A percentile compares a stretch with the other conserved stretches of the same genome.
These are phyloP conservation scores for Asteroscopus sphinx DNA, from an alignment of 2,888 invertebrate genomes.

Conservation along the genomic window DNA sequence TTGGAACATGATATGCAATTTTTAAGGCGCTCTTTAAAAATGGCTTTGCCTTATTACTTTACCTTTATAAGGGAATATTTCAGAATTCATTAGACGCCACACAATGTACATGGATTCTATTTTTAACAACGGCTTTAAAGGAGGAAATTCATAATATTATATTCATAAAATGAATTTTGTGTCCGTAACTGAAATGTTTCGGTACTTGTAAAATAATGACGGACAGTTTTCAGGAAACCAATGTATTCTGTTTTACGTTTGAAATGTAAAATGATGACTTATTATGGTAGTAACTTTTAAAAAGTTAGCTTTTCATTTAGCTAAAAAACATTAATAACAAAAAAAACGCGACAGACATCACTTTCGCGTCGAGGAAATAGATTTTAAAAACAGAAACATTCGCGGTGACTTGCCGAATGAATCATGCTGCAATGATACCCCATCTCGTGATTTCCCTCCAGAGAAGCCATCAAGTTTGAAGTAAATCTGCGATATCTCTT, in stretches of 20 bases:
- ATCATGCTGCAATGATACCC: conserved; percentile 77
- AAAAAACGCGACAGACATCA: not conserved
- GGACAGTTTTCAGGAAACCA: too few species aligned
- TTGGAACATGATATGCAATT: conserved; percentile 59
- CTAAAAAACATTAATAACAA: too few species aligned
- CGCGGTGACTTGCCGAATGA: conserved; percentile 70
- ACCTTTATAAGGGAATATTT: conserved; percentile 17
- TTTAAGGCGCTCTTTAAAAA: conserved; percentile 30
- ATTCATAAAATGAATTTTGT: too few species aligned
- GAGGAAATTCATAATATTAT: too few species aligned
- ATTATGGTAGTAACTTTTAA: too few species aligned
- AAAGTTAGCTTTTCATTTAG: too few species aligned
- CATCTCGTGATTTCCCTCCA: conserved; percentile 84
- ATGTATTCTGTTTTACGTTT: too few species aligned
- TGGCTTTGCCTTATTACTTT: conserved; percentile 12
- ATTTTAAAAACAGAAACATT: conserved; percentile 62
- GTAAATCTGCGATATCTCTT: conserved; percentile 86
- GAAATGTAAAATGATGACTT: too few species aligned
- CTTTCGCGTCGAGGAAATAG: conserved; percentile 33
- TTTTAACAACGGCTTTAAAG: not conserved
- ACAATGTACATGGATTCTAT: not conserved
- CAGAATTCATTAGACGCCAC: conserved; percentile 22
- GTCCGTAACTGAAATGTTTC: too few species aligned
- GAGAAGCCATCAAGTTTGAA: conserved; percentile 86
- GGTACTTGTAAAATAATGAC: too few species aligned